Evolutionary conservation across 2,888 invertebrate species (phyloP), one percentile per base, ranked within the genome.

Genomic region (Hyppa rectilinea): DNA sequence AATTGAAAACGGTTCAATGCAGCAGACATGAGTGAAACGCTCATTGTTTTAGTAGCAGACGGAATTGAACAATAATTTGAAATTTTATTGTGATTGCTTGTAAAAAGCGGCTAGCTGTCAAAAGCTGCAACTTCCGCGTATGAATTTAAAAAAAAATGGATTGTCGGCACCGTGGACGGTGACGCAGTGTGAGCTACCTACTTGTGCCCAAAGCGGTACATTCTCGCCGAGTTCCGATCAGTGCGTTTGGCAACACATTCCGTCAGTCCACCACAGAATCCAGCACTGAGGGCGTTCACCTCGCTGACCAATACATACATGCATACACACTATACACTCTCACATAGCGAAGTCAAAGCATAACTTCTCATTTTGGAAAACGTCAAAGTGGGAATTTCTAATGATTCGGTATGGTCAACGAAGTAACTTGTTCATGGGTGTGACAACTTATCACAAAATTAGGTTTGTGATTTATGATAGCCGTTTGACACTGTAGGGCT

Each of bases 181-280:
- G 74, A 81, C 75, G 79, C 59, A 66, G 80, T 81, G 52, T 59
- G 78, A 75, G 78, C 81, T 87, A 85, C 89, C 89, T 90, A 90
- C 89, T 88, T 90, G 87, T 87, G 88, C 83, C 83, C 87, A 88
- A 90, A 89, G 90, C 90, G 89, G 89, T 87, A 89, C 87, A 87
- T 91, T 89, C 91, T 91, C 89, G 82, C 82, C 87, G 89, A 89
- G 93, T 93, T 94, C 92, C 93, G 91, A 93, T 94, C 92, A 91
- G 85, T 93, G 94, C 93, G 93, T 95, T 95, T 94, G 93, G 94
- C 93, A 94, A 94, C 89, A 92, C 93, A 94, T 94, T 93, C 94
- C 94, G 91, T 87, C 93, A 90, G 91, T 85, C 88, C 87, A 91
- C 84, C 87, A 87, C 90, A 89, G 90, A 91, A 90, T 90, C 92